Evolutionary conservation across 2,888 invertebrate genomes (phyloP).

Genomic region (Lagria hirta): DNA sequence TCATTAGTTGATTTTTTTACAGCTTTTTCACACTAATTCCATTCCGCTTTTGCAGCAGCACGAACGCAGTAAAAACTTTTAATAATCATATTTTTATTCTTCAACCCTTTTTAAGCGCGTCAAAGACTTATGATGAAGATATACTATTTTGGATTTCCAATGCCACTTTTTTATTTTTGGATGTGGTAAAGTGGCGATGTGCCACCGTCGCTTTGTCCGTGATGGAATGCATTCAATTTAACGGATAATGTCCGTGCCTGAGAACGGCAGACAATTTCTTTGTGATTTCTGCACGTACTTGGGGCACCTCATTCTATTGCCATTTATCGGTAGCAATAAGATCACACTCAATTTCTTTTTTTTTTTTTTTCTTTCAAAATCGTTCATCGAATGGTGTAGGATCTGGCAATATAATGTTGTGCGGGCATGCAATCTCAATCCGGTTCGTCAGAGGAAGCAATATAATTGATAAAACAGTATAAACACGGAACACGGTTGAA

Average conservation of each 20-base stretch:
- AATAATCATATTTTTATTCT: constrained; percentile 17
- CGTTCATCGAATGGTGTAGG: no score
- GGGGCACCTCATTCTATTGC: constrained; percentile 35
- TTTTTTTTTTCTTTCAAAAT: no score
- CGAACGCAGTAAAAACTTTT: constrained; percentile 14
- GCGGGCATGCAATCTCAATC: constrained; percentile 29
- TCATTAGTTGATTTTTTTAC: constrained; percentile 23
- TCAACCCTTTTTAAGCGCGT: no score
- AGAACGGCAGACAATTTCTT: constrained; percentile 44
- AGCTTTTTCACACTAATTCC: constrained; percentile 23
- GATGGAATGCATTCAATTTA: constrained; percentile 50
- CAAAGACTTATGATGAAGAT: no score
- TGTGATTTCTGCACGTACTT: constrained; percentile 45
- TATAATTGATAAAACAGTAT: constrained; percentile 40
- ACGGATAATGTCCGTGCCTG: constrained; percentile 47
- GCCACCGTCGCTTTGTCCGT: constrained; percentile 40
- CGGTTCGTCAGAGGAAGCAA: constrained; percentile 39
- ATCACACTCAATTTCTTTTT: no score
- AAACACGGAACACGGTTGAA: constrained; percentile 36
- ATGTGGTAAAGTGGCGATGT: constrained; percentile 23
- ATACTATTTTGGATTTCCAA: not conserved
- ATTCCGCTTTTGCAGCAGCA: constrained; percentile 18
- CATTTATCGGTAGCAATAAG: constrained; percentile 35
- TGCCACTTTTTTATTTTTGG: not conserved
- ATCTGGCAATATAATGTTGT: constrained; percentile 11